These are phyloP conservation scores for Himantopus leucocephalus DNA, from an alignment of 2,113 vertebrate genomes.

Conservation along the genomic window DNA sequence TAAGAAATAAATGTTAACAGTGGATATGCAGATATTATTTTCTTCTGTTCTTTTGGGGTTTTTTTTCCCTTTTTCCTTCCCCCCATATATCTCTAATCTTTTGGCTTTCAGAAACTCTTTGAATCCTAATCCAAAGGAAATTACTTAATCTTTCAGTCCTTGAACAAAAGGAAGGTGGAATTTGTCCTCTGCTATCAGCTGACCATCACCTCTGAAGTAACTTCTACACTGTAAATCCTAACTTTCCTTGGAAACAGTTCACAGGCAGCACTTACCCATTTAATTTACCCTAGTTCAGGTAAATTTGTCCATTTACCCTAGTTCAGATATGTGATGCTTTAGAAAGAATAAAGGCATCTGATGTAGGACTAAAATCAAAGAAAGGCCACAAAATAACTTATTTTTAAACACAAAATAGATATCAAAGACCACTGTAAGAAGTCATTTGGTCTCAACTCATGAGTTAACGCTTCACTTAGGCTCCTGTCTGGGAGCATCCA, in stretches of 20 bases:
- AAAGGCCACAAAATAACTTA: neutral
- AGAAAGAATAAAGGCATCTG: neutral
- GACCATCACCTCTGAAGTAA: neutral
- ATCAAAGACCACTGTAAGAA: neutral
- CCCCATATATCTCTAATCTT: neutral
- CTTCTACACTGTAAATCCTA: neutral
- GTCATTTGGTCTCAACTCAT: neutral
- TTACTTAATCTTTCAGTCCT: neutral
- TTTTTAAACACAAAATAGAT: neutral
- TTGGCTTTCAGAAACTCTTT: neutral
- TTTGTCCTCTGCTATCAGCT: neutral
- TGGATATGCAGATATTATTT: neutral
- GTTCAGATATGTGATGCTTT: neutral
- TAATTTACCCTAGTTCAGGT: neutral
- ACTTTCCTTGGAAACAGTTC: neutral
- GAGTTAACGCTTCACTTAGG: neutral
- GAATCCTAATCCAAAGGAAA: neutral
- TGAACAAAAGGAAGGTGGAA: neutral
- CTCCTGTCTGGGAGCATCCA: neutral
- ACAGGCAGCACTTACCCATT: neutral
- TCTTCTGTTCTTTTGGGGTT: neutral
- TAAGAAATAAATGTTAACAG: neutral
- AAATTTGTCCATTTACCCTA: neutral
- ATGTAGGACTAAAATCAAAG: neutral
- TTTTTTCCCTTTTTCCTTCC: rapidly evolving